phyloP scores from a whole-genome alignment of 2,113 vertebrate species.

The Phoenicopterus ruber region DNA sequence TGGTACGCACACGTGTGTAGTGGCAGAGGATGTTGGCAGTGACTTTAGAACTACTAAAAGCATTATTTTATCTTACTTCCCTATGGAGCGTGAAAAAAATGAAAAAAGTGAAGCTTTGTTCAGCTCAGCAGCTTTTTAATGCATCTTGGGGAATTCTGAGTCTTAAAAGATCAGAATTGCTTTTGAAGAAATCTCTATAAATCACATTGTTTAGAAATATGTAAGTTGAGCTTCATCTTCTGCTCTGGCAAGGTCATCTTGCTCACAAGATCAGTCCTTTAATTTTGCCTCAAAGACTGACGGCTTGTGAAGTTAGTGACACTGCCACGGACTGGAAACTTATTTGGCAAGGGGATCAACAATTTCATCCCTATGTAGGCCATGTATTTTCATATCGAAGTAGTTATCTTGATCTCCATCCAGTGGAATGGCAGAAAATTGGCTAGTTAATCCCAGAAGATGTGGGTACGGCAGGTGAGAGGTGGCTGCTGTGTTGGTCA shows the following conservation, averaged over 20 bases:
- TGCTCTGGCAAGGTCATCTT: slow-evolving; percentile 20
- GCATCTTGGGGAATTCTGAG: background rate
- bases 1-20: background rate
- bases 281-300: background rate
- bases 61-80: background rate
- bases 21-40: background rate
- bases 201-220: background rate
- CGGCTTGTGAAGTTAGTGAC: background rate
- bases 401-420: background rate
- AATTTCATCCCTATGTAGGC: background rate
- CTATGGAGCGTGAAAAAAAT: background rate
- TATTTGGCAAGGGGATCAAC: background rate
- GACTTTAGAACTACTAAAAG: background rate
- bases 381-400: background rate
- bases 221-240: background rate
- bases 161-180: slow-evolving; percentile 13
- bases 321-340: background rate
- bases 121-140: slow-evolving; percentile 5
- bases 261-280: background rate
- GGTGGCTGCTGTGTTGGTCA: background rate
- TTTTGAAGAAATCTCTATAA: slow-evolving; percentile 24
- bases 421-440: background rate
- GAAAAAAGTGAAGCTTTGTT: background rate
- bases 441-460: background rate
- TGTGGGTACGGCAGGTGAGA: background rate